These are phyloP conservation scores for Bettongia penicillata DNA, from an alignment of 2,113 vertebrate species.

Conservation along the genomic window DNA sequence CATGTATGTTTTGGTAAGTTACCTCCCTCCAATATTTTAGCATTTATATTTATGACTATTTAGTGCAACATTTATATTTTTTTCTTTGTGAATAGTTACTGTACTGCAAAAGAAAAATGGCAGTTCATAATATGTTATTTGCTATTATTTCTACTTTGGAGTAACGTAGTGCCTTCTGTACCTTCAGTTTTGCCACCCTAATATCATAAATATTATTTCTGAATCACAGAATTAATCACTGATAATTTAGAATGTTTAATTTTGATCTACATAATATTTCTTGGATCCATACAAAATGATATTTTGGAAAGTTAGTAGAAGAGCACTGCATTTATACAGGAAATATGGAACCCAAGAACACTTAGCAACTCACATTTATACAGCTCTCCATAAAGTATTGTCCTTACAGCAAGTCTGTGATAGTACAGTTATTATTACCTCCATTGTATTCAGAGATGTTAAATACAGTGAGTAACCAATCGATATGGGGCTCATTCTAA, in stretches of 20 bases:
- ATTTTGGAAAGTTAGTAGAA: not conserved
- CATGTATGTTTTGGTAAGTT: not conserved
- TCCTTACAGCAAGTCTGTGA: not conserved
- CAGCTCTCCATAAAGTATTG: not conserved
- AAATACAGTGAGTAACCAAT: not conserved
- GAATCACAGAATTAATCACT: not conserved
- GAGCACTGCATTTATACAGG: not conserved
- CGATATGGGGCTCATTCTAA: not conserved
- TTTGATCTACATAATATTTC: not conserved
- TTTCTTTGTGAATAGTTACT: not conserved
- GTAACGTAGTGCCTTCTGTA: not conserved
- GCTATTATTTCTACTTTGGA: not conserved
- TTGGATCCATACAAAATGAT: not conserved
- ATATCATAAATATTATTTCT: not conserved
- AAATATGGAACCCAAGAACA: not conserved
- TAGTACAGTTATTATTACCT: not conserved
- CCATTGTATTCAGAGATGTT: not conserved
- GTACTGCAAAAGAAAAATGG: not conserved
- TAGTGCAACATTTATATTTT: not conserved
- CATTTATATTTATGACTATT: not conserved
- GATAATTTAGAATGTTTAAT: not conserved
- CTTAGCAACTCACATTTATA: not conserved
- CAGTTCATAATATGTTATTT: not conserved
- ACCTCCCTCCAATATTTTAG: not conserved
- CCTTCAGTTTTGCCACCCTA: not conserved